Conservation (phyloP, 2,797 vertebrate species). For the Acestrorhynchus altus region DNA sequence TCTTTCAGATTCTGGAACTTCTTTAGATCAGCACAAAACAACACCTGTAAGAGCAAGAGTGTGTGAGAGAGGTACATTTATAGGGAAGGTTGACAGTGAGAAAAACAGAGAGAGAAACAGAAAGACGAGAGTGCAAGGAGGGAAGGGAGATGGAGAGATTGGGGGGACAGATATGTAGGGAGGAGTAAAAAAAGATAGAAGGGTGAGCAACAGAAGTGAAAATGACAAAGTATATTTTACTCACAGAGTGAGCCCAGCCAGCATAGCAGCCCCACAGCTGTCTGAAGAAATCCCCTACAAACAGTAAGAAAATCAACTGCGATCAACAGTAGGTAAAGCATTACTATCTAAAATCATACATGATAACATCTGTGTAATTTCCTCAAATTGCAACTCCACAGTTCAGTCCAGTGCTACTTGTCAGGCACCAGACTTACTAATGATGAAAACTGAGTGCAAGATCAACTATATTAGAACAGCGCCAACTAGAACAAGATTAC, state of each 20-base stretch:
- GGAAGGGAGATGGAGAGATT: not conserved
- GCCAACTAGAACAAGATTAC: not conserved
- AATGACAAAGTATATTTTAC: slow-evolving; percentile 43
- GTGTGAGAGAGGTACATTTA: not conserved
- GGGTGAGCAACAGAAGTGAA: no score
- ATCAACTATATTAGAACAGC: not conserved
- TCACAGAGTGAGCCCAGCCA: slow-evolving; percentile 88
- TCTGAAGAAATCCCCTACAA: slow-evolving; percentile 86
- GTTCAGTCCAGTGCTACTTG: not conserved
- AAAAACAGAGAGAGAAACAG: not conserved
- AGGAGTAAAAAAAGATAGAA: not conserved
- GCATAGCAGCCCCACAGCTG: slow-evolving; percentile 85
- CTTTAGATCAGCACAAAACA: slow-evolving; percentile 92
- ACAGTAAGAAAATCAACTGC: slow-evolving; percentile 38
- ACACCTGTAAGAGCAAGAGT: slow-evolving; percentile 77
- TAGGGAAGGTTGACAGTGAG: not conserved
- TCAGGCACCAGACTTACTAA: not conserved
- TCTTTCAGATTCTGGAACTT: slow-evolving; percentile 79
- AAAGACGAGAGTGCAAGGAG: slow-evolving; percentile 29
- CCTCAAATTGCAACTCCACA: not conserved
- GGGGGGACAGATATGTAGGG: not conserved
- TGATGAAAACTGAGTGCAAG: not conserved
- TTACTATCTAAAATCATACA: not conserved
- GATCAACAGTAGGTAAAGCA: not conserved
- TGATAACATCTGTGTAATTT: not conserved